Evolutionary conservation across 2,797 vertebrate species (phyloP), one percentile per base, ranked within the genome.

Genomic region (Microctenopoma stevenorrisi): DNA sequence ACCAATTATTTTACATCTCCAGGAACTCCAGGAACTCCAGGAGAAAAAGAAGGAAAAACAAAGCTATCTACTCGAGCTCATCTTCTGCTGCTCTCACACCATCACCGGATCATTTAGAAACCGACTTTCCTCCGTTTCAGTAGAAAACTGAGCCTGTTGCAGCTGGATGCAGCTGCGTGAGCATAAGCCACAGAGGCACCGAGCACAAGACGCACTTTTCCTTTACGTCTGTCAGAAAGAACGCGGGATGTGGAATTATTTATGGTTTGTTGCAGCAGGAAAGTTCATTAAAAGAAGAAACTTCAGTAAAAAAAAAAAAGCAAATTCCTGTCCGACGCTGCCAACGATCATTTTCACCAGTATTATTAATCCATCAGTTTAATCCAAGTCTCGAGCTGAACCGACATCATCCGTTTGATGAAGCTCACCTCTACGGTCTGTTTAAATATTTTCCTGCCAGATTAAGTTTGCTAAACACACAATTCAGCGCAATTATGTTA

Each of bases 401-500:
- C 81, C 55, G 64, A 66, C 68, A 73, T 86, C 81, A 86, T 85
- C 78, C 73, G 72, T 44, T 44, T 70, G 83, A 87, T 67, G 79
- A 83, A 85, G 68, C 68, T 91, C 85, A 78, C 72, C 83, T 72
- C 76, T 25, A 65, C 57, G 65, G 64, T 74, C 83, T 85, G 83
- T 82, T 89, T 84, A 88, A 92, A 93, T 88, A 91, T 91, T 90
- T 89, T 77, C 78, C 78, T 49, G 74, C 58, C 72, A 89, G 83
- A 91, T 93, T 87, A 89, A 79, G 71, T 89, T 93, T 81, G 84
- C 85, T 89, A 86, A 92, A 88, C 77, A 93, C 85, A 92, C 87
- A 91, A 84, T 77, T 89, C 74, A 83, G 28, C 30, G 15, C 81
- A 88, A 91, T 91, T 90, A 91, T 13, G 35, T 64, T 81, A 60